Base-by-base conservation (phyloP, 2,113 vertebrate species). In the Acrocephalus arundinaceus region DNA sequence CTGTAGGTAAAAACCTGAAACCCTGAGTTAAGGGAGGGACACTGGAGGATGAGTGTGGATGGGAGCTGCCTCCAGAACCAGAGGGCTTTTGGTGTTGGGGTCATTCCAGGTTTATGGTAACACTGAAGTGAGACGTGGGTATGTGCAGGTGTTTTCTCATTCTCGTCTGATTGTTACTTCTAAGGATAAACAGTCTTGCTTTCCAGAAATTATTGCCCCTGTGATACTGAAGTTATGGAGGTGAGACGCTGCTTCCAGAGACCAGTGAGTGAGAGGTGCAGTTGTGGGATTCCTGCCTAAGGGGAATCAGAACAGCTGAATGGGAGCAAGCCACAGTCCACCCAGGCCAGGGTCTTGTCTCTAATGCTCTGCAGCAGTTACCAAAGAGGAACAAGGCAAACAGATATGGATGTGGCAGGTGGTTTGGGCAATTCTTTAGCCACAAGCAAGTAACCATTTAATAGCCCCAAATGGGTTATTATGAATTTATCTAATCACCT, bases 401-500 rank as follows among this genome's bases (percentile, higher is more conserved):
- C 27, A 22, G 27, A 20, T 2, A 31, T 0, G 2, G 55, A 57
- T 83, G 51, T 92, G 75, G 54, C 37, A 72, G 15, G 18, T 71
- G 41, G 30, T 43, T 94, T 8, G 6, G 71, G 41, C 17, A 85
- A 41, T 90, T 82, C 62, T 87, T 82, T 49, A 76, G 48, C 79
- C 20, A 24, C 55, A 54, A 92, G 43, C 31, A 72, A 62, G 27
- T 43, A 87, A 59, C 46, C 58, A 63, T 71, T 93, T 78, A 63
- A 55, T 49, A 85, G 62, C 27, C 23, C 51, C 3, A 49, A 33
- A 33, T 85, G 54, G 35, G 22, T 79, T 87, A 72, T 87, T 82
- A 45, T 10, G 5, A 66, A 57, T 95, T 87, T 80, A 73, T 87
- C 70, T 91, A 61, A 76, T 93, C 71, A 41, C 49, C 30, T 94